Evolutionary conservation across 2,797 vertebrate species (phyloP).

Genomic region (Cyclura pinguis): DNA sequence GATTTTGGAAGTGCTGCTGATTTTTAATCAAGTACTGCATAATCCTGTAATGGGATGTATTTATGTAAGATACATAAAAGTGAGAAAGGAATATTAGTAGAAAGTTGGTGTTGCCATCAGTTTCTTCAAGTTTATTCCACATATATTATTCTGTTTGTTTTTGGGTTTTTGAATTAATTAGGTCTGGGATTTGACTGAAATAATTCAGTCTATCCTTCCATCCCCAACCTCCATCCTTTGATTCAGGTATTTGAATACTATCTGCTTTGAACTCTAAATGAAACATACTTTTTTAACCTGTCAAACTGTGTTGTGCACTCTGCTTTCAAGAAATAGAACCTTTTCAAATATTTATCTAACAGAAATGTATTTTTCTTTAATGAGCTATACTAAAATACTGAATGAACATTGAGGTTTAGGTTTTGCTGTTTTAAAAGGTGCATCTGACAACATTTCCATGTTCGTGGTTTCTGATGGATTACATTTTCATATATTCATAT

Average conservation of each 20-base stretch:
- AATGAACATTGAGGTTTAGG: constrained; percentile 49
- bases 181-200: neutral
- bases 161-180: neutral
- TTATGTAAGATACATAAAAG: neutral
- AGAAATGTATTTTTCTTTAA: constrained; percentile 61
- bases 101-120: neutral
- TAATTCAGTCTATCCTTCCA: neutral
- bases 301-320: constrained; percentile 18
- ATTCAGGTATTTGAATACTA: constrained; percentile 43
- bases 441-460: constrained; percentile 37
- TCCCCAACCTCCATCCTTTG: constrained; percentile 9
- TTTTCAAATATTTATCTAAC: constrained; percentile 27
- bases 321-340: constrained; percentile 63
- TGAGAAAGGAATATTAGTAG: neutral
- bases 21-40: neutral
- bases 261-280: constrained; percentile 61
- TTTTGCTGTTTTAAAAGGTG: constrained; percentile 31
- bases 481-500: neutral
- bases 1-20: neutral
- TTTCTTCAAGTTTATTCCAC: neutral
- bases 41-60: neutral
- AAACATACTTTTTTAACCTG: constrained; percentile 45
- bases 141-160: constrained; percentile 13
- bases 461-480: constrained; percentile 20
- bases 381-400: constrained; percentile 49